Conservation (phyloP, 2,888 invertebrate species). For the Melanostoma scalare region DNA sequence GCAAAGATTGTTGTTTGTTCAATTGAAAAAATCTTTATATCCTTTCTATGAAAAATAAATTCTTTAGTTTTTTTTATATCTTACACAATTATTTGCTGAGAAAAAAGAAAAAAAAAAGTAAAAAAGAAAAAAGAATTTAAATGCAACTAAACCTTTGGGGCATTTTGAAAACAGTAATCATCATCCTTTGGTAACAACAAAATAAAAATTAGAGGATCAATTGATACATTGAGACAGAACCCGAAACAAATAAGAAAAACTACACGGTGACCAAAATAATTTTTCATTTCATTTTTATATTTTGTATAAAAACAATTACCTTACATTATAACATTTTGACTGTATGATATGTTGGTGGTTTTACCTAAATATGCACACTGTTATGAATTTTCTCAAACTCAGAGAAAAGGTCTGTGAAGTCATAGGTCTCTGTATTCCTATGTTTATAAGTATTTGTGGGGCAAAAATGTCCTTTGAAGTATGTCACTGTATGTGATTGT, state of each 20-base stretch:
- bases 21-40: constrained; percentile 30
- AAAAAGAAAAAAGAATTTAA: constrained; percentile 50
- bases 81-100: constrained; percentile 55
- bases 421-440: too few relatives aligned
- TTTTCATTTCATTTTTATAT: not conserved
- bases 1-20: constrained; percentile 59
- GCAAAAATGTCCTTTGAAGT: too few relatives aligned
- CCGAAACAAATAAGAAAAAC: not conserved
- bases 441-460: too few relatives aligned
- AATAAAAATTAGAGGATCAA: constrained; percentile 22
- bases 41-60: constrained; percentile 32
- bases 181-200: constrained; percentile 70
- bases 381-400: too few relatives aligned
- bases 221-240: constrained; percentile 20
- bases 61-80: constrained; percentile 9
- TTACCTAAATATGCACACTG: too few relatives aligned
- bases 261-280: not conserved
- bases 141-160: constrained; percentile 64
- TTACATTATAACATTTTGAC: too few relatives aligned
- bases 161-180: constrained; percentile 66
- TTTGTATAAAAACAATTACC: constrained; percentile 1
- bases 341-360: too few relatives aligned
- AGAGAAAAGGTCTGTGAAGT: too few relatives aligned
- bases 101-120: constrained; percentile 11
- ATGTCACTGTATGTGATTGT: too few relatives aligned